Percentiles rank a stretch among this genome's conserved stretches.
Conservation (phyloP, 2,888 invertebrate species). For the Drosophila sordidapex region DNA sequence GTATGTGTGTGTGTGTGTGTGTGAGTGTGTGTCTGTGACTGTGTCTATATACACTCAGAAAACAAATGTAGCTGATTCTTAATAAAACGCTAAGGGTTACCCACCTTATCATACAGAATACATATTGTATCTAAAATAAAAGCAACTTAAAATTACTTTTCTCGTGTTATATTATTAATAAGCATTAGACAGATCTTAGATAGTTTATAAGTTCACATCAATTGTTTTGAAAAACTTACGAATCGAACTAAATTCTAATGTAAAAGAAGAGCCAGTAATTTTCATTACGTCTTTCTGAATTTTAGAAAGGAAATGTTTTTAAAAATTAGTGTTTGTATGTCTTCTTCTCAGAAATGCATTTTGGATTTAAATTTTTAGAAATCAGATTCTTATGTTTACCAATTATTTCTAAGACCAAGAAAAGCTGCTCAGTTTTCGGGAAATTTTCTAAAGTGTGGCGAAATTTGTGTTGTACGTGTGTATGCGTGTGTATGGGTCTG, state of each 20-base stretch:
- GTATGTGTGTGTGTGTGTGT: conserved; percentile 1
- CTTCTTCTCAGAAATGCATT: too few relatives aligned
- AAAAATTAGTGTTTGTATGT: too few relatives aligned
- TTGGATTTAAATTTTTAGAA: not conserved
- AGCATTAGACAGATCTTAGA: not conserved
- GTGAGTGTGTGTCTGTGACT: conserved; percentile 6
- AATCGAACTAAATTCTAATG: not conserved
- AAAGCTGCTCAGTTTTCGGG: not conserved
- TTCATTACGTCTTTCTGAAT: not conserved
- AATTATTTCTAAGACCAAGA: not conserved
- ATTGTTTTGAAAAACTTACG: not conserved
- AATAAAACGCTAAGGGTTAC: not conserved
- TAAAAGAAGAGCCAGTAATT: not conserved
- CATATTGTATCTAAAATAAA: not conserved
- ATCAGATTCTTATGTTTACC: not conserved
- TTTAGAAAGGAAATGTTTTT: not conserved
- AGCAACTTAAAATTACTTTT: not conserved
- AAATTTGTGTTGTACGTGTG: not conserved
- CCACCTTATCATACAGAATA: not conserved
- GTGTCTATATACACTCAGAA: conserved; percentile 55
- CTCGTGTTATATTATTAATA: not conserved
- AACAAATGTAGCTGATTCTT: not conserved
- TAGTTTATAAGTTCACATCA: not conserved
- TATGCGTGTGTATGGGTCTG: conserved; percentile 9
- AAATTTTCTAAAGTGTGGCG: not conserved